Conservation (phyloP, 2,888 invertebrate genomes). For the Lamproptera curius region DNA sequence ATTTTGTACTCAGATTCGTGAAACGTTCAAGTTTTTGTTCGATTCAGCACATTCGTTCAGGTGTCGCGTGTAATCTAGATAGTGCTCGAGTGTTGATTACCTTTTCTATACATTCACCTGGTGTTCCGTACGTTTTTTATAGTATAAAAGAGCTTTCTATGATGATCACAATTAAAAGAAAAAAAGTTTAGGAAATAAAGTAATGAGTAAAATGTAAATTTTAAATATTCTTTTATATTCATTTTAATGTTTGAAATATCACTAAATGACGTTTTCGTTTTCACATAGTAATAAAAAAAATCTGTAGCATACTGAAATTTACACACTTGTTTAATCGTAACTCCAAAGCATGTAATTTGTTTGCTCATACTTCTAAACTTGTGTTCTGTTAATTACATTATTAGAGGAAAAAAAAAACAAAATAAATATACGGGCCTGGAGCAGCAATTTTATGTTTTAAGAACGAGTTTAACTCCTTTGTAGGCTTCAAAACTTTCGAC, state of each 20-base stretch:
- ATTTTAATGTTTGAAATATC: too few relatives aligned
- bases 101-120: too few relatives aligned
- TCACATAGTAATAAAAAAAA: too few relatives aligned
- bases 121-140: too few relatives aligned
- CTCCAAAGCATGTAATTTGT: conserved; percentile 20
- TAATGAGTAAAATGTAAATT: too few relatives aligned
- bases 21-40: conserved; percentile 62
- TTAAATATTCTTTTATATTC: too few relatives aligned
- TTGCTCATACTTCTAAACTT: conserved; percentile 11
- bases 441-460: conserved; percentile 53
- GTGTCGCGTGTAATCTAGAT: conserved; percentile 51
- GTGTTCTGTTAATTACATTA: conserved; percentile 18
- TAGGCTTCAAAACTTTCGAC: conserved; percentile 62
- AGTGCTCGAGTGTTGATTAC: background rate
- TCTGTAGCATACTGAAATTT: too few relatives aligned
- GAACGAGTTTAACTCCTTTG: conserved; percentile 68
- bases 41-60: conserved; percentile 51
- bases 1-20: conserved; percentile 72
- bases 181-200: too few relatives aligned
- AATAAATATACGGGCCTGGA: conserved; percentile 40
- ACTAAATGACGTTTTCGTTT: too few relatives aligned
- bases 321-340: too few relatives aligned
- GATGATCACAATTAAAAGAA: too few relatives aligned
- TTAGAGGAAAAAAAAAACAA: conserved; percentile 36
- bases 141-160: too few relatives aligned